Percentiles rank a stretch among this genome's conserved stretches.
Evolutionary conservation across 1,140 invertebrate genomes (phyloP).

Genomic region (Ptiloglossa arizonensis): DNA sequence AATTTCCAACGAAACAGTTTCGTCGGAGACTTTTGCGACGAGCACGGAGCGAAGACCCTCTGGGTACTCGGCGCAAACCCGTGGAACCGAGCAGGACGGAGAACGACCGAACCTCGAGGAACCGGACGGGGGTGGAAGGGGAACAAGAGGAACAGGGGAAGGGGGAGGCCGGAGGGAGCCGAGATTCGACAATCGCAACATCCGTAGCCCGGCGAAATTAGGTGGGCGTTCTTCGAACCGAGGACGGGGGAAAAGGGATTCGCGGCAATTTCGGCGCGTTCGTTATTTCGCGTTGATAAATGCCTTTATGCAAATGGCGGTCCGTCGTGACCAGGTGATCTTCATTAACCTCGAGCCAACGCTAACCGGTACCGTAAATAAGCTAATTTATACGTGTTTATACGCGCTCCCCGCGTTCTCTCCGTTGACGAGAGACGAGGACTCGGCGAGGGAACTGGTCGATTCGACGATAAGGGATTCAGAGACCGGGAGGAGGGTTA

Average conservation of each 20-base stretch:
- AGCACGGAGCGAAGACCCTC: background rate
- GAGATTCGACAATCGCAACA: conserved; percentile 57
- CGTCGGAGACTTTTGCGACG: conserved; percentile 30
- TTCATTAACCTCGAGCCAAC: conserved; percentile 46
- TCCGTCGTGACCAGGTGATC: conserved; percentile 17
- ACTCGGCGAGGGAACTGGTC: too few relatives aligned
- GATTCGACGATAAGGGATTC: too few relatives aligned
- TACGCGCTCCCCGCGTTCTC: background rate
- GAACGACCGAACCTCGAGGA: background rate
- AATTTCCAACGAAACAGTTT: conserved; percentile 59
- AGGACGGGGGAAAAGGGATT: conserved; percentile 35
- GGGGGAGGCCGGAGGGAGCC: background rate
- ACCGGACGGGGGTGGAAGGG: background rate
- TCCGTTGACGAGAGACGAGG: too few relatives aligned
- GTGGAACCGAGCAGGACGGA: too few relatives aligned
- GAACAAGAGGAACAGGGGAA: too few relatives aligned
- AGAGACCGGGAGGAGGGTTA: too few relatives aligned
- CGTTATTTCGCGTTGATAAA: conserved; percentile 53
- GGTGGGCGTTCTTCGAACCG: conserved; percentile 52
- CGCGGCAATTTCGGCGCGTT: conserved; percentile 38
- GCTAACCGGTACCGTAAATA: conserved; percentile 30
- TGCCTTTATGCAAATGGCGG: conserved; percentile 30
- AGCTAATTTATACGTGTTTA: conserved; percentile 44
- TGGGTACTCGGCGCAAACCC: background rate
- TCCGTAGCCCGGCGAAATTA: conserved; percentile 46